Evolutionary conservation across 2,888 invertebrate genomes (phyloP).

Genomic region (Tiliacea aurago): DNA sequence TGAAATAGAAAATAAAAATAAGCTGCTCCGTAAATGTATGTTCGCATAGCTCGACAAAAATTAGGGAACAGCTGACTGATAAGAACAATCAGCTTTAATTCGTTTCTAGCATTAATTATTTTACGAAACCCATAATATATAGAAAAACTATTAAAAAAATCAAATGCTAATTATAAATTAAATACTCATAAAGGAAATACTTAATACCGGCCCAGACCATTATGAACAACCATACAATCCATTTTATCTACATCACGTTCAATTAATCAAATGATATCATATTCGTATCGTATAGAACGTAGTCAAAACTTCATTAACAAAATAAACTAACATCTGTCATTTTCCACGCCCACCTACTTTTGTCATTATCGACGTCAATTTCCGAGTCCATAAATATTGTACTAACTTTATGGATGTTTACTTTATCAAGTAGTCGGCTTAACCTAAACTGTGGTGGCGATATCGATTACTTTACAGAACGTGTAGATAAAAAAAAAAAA

Average conservation of each 20-base stretch:
- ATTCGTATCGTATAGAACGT: not conserved
- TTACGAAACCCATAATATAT: no score
- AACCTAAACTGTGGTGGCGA: not conserved
- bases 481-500: no score
- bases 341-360: constrained; percentile 48
- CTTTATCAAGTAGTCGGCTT: constrained; percentile 26
- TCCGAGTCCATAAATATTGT: constrained; percentile 21
- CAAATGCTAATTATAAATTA: no score
- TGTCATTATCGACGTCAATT: constrained; percentile 31
- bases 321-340: constrained; percentile 30
- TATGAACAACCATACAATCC: not conserved
- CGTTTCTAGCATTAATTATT: no score
- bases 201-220: no score
- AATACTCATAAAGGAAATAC: no score
- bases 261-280: constrained; percentile 1
- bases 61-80: not conserved
- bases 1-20: not conserved
- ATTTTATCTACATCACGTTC: constrained; percentile 2
- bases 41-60: not conserved
- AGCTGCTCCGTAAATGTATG: not conserved
- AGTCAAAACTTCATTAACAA: constrained; percentile 14
- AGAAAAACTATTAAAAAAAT: not conserved
- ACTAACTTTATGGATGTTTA: constrained; percentile 7
- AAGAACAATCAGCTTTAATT: not conserved
- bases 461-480: constrained; percentile 18